A percentile compares a stretch with the other conserved stretches of the same genome.
phyloP scores from a whole-genome alignment of 2,888 invertebrate genomes.

The Noctua janthina region DNA sequence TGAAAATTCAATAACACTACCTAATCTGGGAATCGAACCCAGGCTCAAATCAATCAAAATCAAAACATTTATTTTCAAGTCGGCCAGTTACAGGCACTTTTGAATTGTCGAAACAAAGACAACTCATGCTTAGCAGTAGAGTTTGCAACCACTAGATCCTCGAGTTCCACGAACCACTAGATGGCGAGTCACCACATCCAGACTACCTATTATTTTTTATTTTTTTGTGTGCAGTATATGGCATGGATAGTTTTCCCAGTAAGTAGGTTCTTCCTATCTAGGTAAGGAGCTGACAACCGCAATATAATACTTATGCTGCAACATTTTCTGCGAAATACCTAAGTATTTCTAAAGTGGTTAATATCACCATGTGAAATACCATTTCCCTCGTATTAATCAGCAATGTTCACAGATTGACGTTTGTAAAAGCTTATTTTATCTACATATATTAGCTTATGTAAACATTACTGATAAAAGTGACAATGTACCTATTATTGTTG shows the following conservation, averaged over 20 bases:
- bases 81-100: too few relatives aligned
- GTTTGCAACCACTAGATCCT: background rate
- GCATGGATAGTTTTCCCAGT: background rate
- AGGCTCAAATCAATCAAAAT: background rate
- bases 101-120: too few relatives aligned
- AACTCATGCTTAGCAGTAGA: background rate
- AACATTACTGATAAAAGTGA: slow-evolving; percentile 16
- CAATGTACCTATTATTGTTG: background rate
- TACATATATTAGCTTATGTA: background rate
- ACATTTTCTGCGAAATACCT: background rate
- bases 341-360: background rate
- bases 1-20: background rate
- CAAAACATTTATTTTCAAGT: too few relatives aligned
- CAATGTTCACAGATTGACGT: background rate
- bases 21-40: background rate
- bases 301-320: background rate
- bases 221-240: background rate
- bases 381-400: background rate
- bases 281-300: background rate
- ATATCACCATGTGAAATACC: background rate
- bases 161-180: background rate
- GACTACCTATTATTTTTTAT: background rate
- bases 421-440: slow-evolving; percentile 10
- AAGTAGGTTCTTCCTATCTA: background rate
- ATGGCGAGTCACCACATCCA: too few relatives aligned